Conservation (phyloP, 1,140 invertebrate genomes). For the Cherax quadricarinatus region DNA sequence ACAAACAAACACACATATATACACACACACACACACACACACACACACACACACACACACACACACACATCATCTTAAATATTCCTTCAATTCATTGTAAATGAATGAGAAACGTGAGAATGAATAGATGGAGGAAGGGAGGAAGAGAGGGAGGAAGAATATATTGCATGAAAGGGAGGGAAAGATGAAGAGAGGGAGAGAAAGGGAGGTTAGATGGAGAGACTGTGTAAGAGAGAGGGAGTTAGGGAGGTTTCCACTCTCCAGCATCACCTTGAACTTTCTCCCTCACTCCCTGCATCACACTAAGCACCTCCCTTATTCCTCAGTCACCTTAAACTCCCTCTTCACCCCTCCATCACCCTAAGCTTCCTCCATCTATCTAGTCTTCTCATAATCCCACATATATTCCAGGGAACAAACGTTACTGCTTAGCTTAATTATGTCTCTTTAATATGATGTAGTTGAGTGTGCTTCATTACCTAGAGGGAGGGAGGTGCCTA, state of each 20-base stretch:
- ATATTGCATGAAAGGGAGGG: too few species aligned
- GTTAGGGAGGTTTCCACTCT: not conserved
- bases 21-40: constrained; percentile 14
- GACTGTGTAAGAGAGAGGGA: not conserved
- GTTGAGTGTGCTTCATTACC: constrained; percentile 22
- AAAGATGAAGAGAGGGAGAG: not conserved
- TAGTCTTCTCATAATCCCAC: constrained; percentile 1
- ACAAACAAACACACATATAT: not conserved
- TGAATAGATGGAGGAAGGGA: too few species aligned
- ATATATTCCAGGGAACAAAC: constrained; percentile 40
- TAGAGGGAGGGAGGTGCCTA: not conserved
- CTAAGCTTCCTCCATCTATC: not conserved
- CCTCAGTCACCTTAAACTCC: too few species aligned
- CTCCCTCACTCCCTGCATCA: not conserved
- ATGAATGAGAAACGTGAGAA: not conserved
- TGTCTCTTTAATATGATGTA: constrained; percentile 42
- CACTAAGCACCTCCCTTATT: not conserved
- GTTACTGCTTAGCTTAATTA: constrained; percentile 37
- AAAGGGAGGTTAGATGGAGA: not conserved
- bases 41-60: not conserved
- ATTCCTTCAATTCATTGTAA: not conserved
- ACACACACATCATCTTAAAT: not conserved
- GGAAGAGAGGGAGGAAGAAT: not conserved
- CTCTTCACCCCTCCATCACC: too few species aligned
- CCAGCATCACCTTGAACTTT: not conserved